Evolutionary conservation across 1,140 invertebrate genomes (phyloP), one percentile per base, ranked within the genome.

Genomic region (Eurosta solidaginis): DNA sequence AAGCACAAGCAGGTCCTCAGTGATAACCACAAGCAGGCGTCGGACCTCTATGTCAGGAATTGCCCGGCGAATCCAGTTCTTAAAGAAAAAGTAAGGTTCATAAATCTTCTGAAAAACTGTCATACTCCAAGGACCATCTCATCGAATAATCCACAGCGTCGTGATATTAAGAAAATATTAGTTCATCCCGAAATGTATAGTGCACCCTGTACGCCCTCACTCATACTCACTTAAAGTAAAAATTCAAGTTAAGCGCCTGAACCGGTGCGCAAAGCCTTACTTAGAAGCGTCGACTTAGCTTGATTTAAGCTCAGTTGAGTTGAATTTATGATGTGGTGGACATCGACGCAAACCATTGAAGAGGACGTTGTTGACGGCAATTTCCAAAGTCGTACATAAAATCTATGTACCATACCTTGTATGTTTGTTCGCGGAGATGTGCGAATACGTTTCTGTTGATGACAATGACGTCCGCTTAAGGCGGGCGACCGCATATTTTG

Each of bases 291-390:
- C 36, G 33, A 22, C 33, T 40, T 40, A 33, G 40, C 17, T 68
- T 40, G 59, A 36, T 7, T 68, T 68, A 40, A 68, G 59, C 59
- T 68, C 33, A 40, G 54, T 68, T 68, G 59, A 40, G 27, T 68
- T 68, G 36, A 68, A 33, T 68, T 68, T 29, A 68, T 68, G 59
- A 68, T 40, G 59, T n/a, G 33, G 59, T n/a, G 2, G 59, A 1
- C n/a, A 33, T 68, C n/a, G 59, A 68, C 59, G 59, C n/a, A n/a
- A n/a, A n/a, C 59, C 33, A 68, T 68, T 68, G 59, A 68, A 68
- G 59, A 68, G 59, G 59, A 68, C 59, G 59, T 40, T 40, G 52
- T 29, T 68, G 59, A 40, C 59, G 59, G 59, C 59, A 22, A 3
- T 20, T 7, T 29, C 22, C 52, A 10, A 25, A 5, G 49, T 9